Evolutionary conservation across 2,888 invertebrate species (phyloP).

Genomic region (Drosophila affinis): DNA sequence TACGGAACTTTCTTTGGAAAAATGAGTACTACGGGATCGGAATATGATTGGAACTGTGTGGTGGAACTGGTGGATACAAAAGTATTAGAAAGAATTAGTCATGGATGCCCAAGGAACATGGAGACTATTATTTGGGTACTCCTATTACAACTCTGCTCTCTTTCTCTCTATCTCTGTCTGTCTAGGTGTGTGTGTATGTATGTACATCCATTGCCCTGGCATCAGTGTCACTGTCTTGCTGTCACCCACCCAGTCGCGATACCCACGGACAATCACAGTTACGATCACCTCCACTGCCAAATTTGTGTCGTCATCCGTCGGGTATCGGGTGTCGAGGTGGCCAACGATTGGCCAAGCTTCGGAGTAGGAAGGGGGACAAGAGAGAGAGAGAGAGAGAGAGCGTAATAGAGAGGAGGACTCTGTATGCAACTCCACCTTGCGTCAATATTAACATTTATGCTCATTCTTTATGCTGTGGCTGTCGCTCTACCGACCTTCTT

Average conservation of each 20-base stretch:
- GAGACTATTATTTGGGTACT: too few relatives aligned
- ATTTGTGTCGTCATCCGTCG: too few relatives aligned
- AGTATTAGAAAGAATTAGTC: too few relatives aligned
- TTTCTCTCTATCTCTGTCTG: too few relatives aligned
- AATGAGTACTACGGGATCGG: background rate
- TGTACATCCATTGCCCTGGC: background rate
- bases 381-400: background rate
- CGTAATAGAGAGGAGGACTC: background rate
- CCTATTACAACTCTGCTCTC: background rate
- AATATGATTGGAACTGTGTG: too few relatives aligned
- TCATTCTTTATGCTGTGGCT: constrained; percentile 60
- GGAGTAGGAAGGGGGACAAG: background rate
- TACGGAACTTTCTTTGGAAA: background rate
- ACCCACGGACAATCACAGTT: background rate
- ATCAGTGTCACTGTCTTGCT: background rate
- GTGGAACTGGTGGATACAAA: background rate
- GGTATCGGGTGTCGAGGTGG: background rate
- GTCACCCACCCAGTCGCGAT: background rate
- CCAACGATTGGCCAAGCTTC: constrained; percentile 46
- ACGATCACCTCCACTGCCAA: background rate
- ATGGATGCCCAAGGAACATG: too few relatives aligned
- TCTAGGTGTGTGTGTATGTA: too few relatives aligned
- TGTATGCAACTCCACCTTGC: constrained; percentile 65
- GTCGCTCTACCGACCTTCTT: background rate
- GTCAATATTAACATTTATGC: constrained; percentile 74